Evolutionary conservation across 2,888 invertebrate genomes (phyloP).

Genomic region (Lasioglossum morio): DNA sequence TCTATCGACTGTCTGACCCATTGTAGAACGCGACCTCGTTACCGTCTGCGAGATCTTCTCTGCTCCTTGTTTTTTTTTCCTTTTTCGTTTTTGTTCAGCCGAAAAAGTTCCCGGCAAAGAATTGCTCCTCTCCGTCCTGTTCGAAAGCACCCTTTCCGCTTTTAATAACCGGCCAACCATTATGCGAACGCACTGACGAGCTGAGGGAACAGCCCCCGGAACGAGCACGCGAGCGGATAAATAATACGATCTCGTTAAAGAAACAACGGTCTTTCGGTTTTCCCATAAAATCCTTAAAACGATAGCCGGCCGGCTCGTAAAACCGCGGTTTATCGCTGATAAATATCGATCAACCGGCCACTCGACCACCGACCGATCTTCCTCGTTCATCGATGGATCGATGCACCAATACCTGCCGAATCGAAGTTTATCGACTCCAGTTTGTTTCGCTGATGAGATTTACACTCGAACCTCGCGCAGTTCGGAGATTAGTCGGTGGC

Average conservation of each 20-base stretch:
- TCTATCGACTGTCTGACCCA: slow-evolving; percentile 10
- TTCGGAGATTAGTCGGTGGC: background rate
- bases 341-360: slow-evolving; percentile 48
- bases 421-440: background rate
- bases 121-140: background rate
- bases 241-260: slow-evolving; percentile 33
- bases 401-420: background rate
- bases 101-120: background rate
- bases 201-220: background rate
- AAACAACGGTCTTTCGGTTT: slow-evolving; percentile 19
- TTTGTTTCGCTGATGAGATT: background rate
- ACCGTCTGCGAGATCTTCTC: background rate
- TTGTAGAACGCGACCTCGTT: slow-evolving; percentile 14
- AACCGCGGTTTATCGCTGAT: slow-evolving; percentile 47
- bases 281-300: slow-evolving; percentile 44
- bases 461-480: background rate
- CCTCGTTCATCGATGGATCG: slow-evolving; percentile 26
- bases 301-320: slow-evolving; percentile 39
- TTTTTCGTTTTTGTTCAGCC: background rate
- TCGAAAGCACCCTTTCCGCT: background rate
- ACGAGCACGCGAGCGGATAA: slow-evolving; percentile 20
- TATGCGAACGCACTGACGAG: background rate
- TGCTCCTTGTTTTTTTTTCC: background rate
- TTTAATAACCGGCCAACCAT: background rate
- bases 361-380: background rate